Base-by-base conservation (phyloP, 2,113 vertebrate genomes). In the Albula goreensis region DNA sequence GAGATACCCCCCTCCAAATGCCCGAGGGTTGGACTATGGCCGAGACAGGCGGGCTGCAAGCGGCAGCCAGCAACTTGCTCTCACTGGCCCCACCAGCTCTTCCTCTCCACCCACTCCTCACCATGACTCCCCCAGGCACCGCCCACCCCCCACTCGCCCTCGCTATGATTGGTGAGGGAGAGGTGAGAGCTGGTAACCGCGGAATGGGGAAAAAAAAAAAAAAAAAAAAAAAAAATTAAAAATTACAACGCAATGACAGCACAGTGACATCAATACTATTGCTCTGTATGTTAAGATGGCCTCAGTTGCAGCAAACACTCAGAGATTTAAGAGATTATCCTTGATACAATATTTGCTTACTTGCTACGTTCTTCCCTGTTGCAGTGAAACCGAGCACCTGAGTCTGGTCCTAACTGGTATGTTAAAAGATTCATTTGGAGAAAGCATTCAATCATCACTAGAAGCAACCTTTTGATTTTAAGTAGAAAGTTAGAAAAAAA, bases 161-260 rank as follows among this genome's bases (percentile, higher is more conserved):
- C 97, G 98, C 82, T 99, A 99, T 0, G 98, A 99, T 95, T 99
- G 98, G 98, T 99, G 97, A 97, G 84, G 86, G 87, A 90, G 87
- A 93, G 93, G 25, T 31, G 70, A 74, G 70, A 74, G 60, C 70
- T 41, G 31, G 31, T 41, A 41, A 41, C 31, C 22, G n/a, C 8
- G 94, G 51, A 48, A 60, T 50, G 51, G 7, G 57, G 13, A 66
- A 19, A 70, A 13, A 41, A n/a, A 85, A 74, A 74, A 22, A 25
- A n/a, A 74, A 19, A 74, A 63, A 63, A 0, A 63, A 63, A 0
- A 63, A 63, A 0, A 63, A 63, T 2, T n/a, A n/a, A 22, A 74
- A 74, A 25, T 25, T 9, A 22, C 22, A 74, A 9, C 31, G 31
- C 70, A 74, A 31, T 31, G 70, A 74, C 70, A 31, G 70, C 70